Evolutionary conservation across 2,113 vertebrate genomes (phyloP).

Genomic region (Mus musculus): DNA sequence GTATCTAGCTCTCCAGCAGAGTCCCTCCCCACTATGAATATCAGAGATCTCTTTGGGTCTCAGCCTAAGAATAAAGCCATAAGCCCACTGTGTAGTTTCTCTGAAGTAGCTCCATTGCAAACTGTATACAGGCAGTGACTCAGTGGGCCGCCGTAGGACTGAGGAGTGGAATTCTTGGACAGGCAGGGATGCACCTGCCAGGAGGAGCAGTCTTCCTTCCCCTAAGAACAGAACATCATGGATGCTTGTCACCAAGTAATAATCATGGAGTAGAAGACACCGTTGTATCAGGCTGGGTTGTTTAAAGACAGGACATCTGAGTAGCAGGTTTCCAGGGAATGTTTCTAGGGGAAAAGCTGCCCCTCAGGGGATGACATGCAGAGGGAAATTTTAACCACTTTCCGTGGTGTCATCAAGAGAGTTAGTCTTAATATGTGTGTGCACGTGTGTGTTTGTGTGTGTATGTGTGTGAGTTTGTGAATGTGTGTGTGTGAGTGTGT

Average conservation of each 20-base stretch:
- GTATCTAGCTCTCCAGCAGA: background rate
- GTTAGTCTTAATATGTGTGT: background rate
- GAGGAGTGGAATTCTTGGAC: background rate
- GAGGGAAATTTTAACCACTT: background rate
- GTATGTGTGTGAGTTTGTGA: background rate
- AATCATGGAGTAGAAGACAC: accelerated
- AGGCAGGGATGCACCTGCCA: background rate
- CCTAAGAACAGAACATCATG: background rate
- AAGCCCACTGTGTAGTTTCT: background rate
- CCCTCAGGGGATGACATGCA: background rate
- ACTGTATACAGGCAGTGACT: background rate
- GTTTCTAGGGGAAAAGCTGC: background rate
- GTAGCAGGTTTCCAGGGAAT: background rate
- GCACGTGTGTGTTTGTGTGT: background rate
- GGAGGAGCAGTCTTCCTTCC: background rate
- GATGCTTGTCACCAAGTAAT: background rate
- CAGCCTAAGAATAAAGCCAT: background rate
- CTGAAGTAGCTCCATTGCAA: background rate
- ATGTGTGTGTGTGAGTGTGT: background rate
- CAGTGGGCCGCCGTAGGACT: background rate
- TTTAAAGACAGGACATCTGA: background rate
- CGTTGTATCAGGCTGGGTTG: background rate
- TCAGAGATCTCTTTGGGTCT: background rate
- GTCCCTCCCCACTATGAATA: background rate
- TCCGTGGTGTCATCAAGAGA: no score